Conservation (phyloP, 2,797 vertebrate species). For the Buphagus erythrorhynchus region DNA sequence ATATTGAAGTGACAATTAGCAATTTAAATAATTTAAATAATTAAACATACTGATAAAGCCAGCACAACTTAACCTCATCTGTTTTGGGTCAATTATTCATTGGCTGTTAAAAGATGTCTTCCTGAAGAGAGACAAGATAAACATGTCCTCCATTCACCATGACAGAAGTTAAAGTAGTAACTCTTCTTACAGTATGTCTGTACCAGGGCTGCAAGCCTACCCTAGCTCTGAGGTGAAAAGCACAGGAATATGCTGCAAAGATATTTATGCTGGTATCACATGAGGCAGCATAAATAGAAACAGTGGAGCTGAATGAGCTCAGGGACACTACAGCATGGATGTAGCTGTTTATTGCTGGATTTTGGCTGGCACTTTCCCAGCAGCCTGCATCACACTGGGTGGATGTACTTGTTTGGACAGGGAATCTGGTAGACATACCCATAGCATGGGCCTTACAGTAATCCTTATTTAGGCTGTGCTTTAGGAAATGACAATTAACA, state of each 20-base stretch:
- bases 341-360: background rate
- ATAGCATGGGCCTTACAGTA: background rate
- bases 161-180: background rate
- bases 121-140: background rate
- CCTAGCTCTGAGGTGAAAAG: background rate
- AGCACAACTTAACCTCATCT: background rate
- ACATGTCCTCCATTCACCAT: background rate
- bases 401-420: background rate
- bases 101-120: background rate
- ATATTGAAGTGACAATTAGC: constrained; percentile 4
- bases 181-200: background rate
- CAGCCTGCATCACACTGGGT: background rate
- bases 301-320: background rate
- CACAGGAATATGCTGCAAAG: background rate
- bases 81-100: background rate
- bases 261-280: background rate
- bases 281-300: background rate
- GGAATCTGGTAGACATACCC: background rate
- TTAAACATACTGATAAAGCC: background rate
- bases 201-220: background rate
- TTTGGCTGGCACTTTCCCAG: background rate
- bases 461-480: background rate
- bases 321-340: background rate
- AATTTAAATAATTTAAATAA: constrained; percentile 32
- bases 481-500: background rate